phyloP scores from a whole-genome alignment of 2,888 invertebrate species.

The Volucella zonaria region DNA sequence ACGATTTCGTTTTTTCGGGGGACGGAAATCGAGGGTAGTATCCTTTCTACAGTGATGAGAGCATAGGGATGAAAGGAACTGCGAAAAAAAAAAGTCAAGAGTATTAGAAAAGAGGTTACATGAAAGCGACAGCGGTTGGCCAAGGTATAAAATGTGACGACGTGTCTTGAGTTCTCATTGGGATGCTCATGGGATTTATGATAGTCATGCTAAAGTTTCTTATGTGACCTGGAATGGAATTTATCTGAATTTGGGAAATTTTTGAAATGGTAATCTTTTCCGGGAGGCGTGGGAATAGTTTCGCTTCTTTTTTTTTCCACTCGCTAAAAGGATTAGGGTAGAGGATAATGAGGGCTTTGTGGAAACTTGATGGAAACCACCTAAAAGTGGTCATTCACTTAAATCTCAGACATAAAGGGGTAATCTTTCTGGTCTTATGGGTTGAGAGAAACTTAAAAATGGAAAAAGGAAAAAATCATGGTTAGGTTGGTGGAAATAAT shows the following conservation, averaged over 20 bases:
- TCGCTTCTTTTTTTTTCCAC: not conserved
- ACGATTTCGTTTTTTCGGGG: not conserved
- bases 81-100: not conserved
- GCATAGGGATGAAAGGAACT: not conserved
- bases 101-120: conserved; percentile 21
- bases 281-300: conserved; percentile 30
- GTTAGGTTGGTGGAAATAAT: too few relatives aligned
- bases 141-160: conserved; percentile 56
- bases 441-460: not conserved
- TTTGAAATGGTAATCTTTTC: conserved; percentile 50
- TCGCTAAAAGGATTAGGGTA: not conserved
- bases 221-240: conserved; percentile 50
- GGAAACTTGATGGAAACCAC: conserved; percentile 26
- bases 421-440: not conserved
- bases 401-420: conserved; percentile 7
- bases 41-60: conserved; percentile 2
- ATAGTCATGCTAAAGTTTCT: conserved; percentile 55
- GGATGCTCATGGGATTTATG: conserved; percentile 67
- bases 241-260: conserved; percentile 63
- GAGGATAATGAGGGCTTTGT: conserved; percentile 20
- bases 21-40: too few relatives aligned
- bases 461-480: too few relatives aligned
- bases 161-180: conserved; percentile 68
- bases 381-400: conserved; percentile 32
- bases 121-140: conserved; percentile 50